Base-by-base conservation (phyloP, 2,888 invertebrate genomes). In the Spialia ferax region DNA sequence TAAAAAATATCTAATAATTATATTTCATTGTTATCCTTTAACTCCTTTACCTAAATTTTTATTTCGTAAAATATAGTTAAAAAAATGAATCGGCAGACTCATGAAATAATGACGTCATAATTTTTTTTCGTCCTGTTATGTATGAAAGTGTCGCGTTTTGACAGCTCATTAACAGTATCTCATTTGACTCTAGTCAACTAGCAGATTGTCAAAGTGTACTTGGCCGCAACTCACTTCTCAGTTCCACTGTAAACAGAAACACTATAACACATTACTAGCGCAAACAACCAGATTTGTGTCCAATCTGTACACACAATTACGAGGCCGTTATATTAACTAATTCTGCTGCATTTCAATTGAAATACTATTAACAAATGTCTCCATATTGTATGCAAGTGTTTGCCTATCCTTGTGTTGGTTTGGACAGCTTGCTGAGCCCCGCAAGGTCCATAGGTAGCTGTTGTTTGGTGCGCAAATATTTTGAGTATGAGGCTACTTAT, bases 351-450 rank as follows among this genome's bases (percentile, higher is more conserved):
- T 56, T 55, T 22, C 45, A 64, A 57, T 56, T 45, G 54, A 54
- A 32, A 35, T 29, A 26, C 55, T 57, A 45, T 32, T 59, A 74
- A 73, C 73, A 69, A 75, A 72, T 69, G 68, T 54, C 64, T 75
- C 69, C 56, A n/a, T 38, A 72, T 69, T 66, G 67, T 66, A 35
- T 59, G 63, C 57, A 50, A 29, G 23, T 75, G 65, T 75, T 74
- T 79, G 74, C 62, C 61, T 70, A 78, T 77, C 82, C 83, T 84
- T 83, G 84, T 76, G 55, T 75, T 61, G 57, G 77, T 83, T 81
- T 79, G 70, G 62, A 71, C 72, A 77, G 77, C 68, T 74, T 70
- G 67, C 38, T 71, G 66, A 10, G 52, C n/a, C 23, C 35, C 35
- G 72, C 74, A 70, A 74, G 73, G 72, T 69, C 70, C 73, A 18